A percentile compares a stretch with the other conserved stretches of the same genome.
These are phyloP conservation scores for Drosophila ercepeae DNA, from an alignment of 1,140 invertebrate genomes.

Conservation along the genomic window DNA sequence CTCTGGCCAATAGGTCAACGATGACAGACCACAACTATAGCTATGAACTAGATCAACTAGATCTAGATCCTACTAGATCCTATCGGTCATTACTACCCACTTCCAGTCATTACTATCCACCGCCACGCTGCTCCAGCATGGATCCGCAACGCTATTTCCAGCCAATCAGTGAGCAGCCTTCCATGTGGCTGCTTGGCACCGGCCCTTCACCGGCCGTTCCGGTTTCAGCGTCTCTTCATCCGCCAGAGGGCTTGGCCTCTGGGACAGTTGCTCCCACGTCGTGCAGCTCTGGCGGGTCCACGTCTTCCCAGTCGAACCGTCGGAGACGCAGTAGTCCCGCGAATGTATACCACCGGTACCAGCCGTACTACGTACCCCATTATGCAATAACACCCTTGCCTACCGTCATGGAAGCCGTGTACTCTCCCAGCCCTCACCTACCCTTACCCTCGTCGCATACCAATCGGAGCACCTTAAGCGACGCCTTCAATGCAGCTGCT, in stretches of 20 bases:
- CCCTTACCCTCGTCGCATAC: slow-evolving; percentile 1
- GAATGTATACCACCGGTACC: slow-evolving; percentile 60
- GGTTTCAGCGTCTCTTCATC: not conserved
- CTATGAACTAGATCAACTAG: slow-evolving; percentile 53
- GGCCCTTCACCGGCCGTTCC: slow-evolving; percentile 16
- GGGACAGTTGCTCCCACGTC: slow-evolving; percentile 8
- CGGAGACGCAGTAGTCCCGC: slow-evolving; percentile 52
- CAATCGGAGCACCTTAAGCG: slow-evolving; percentile 66
- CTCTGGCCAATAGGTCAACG: slow-evolving; percentile 50
- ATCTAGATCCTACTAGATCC: too few species aligned
- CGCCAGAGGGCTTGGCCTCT: slow-evolving; percentile 3
- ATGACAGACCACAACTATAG: slow-evolving; percentile 69
- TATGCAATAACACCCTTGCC: slow-evolving; percentile 59
- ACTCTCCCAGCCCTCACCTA: slow-evolving; percentile 25
- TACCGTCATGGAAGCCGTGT: slow-evolving; percentile 39
- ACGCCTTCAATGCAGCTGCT: slow-evolving; percentile 65
- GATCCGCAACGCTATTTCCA: slow-evolving; percentile 68
- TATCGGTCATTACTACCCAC: too few species aligned
- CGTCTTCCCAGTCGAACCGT: slow-evolving; percentile 17
- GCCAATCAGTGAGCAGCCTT: slow-evolving; percentile 52
- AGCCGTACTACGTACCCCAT: slow-evolving; percentile 65
- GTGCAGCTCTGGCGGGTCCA: slow-evolving; percentile 4
- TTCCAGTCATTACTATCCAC: slow-evolving; percentile 23
- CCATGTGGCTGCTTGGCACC: slow-evolving; percentile 52
- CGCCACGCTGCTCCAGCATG: slow-evolving; percentile 53